A percentile compares a stretch with the other conserved stretches of the same genome.
Conservation (phyloP, 2,888 invertebrate genomes). For the Pelosia muscerda region DNA sequence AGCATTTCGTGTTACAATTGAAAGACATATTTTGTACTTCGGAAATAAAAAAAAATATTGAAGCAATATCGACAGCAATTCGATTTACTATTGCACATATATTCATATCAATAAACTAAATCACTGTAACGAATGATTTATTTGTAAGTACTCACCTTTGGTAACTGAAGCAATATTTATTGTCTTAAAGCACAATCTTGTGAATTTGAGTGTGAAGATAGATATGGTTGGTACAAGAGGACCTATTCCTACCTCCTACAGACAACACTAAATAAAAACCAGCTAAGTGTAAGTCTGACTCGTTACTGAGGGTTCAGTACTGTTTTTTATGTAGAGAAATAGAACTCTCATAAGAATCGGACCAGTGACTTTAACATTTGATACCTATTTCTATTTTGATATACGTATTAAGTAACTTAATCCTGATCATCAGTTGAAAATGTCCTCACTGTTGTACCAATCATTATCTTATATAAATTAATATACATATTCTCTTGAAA, state of each 20-base stretch:
- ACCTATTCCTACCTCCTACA: no score
- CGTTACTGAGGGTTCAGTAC: neutral
- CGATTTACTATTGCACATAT: conserved; percentile 56
- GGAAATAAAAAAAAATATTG: neutral
- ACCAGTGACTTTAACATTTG: neutral
- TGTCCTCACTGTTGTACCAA: neutral
- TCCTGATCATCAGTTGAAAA: neutral
- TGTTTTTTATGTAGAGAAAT: conserved; percentile 1
- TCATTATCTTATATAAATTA: neutral
- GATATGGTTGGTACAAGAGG: conserved; percentile 13
- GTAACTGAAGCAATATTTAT: conserved; percentile 50
- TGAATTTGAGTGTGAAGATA: conserved; percentile 18
- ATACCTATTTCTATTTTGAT: neutral
- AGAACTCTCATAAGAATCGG: neutral
- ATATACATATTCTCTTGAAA: neutral
- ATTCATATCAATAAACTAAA: conserved; percentile 63
- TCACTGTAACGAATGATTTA: conserved; percentile 48
- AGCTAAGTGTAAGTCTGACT: no score
- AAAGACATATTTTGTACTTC: neutral
- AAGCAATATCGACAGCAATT: conserved; percentile 35
- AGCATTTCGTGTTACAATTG: neutral
- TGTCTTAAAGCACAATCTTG: conserved; percentile 41
- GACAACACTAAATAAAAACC: neutral
- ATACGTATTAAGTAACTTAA: neutral
- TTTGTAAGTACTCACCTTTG: conserved; percentile 63